Evolutionary conservation across 2,113 vertebrate genomes (phyloP).

Genomic region (Apteryx mantelli): DNA sequence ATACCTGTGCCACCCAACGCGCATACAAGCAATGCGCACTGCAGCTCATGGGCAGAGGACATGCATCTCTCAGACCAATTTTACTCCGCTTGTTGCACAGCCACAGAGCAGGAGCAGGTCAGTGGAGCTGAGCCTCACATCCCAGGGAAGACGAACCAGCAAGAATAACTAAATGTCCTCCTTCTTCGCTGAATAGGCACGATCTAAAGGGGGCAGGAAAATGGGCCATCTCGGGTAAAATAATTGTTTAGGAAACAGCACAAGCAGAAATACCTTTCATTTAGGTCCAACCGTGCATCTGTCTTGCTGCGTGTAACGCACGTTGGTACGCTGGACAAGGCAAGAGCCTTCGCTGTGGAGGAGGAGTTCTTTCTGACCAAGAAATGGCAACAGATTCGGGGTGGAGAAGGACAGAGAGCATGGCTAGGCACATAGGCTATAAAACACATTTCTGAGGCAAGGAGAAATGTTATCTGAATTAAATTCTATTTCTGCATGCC

Average conservation of each 20-base stretch:
- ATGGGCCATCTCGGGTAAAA: background rate
- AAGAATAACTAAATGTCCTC: too few species aligned
- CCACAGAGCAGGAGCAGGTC: background rate
- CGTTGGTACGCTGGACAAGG: fast-evolving
- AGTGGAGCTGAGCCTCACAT: background rate
- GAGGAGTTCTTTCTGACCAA: background rate
- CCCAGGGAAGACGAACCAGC: background rate
- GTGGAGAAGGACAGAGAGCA: background rate
- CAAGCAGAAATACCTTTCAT: background rate
- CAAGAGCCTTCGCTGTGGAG: background rate
- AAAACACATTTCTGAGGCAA: background rate
- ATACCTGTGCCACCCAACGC: background rate
- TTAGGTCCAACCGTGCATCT: background rate
- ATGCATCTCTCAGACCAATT: background rate
- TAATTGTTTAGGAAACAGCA: background rate
- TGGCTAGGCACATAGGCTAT: background rate
- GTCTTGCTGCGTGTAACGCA: background rate
- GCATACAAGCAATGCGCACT: background rate
- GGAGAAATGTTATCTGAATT: background rate
- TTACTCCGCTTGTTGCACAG: background rate
- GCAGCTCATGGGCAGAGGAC: background rate
- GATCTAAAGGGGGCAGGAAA: background rate
- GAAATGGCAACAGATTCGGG: background rate
- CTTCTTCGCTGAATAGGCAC: background rate
- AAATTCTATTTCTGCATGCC: background rate